Evolutionary conservation across 2,888 invertebrate genomes (phyloP).

Genomic region (Frankliniella fusca): DNA sequence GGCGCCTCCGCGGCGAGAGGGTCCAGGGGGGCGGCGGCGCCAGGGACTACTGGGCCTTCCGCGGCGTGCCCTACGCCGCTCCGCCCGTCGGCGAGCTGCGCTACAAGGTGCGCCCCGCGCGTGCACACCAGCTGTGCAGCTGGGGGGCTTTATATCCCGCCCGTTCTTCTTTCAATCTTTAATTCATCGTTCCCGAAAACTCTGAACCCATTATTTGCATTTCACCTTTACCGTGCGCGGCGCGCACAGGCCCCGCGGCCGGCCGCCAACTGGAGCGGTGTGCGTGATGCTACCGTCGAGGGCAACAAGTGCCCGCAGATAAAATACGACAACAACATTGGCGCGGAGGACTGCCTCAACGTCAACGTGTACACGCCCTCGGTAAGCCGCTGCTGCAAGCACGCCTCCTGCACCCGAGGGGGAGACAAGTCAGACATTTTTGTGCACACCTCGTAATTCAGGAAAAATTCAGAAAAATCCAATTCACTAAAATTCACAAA

Average conservation of each 20-base stretch:
- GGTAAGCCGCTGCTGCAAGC: neutral
- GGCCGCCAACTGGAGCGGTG: neutral
- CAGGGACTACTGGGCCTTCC: neutral
- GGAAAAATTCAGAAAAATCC: no score
- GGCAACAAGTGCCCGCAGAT: neutral
- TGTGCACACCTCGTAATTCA: no score
- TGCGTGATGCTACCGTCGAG: neutral
- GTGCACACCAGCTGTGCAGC: neutral
- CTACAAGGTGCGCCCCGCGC: neutral
- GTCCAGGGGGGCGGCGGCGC: neutral
- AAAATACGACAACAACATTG: neutral
- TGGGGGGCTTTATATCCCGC: neutral
- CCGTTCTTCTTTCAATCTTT: neutral
- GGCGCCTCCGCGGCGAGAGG: neutral
- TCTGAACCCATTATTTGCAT: no score
- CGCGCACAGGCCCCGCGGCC: neutral
- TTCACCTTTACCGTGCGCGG: no score
- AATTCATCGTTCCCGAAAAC: no score
- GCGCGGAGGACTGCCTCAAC: constrained; percentile 12
- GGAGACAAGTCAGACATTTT: no score
- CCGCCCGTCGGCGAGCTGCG: neutral
- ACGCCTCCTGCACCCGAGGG: no score
- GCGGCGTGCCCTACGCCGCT: neutral
- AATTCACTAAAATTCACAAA: no score
- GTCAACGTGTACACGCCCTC: constrained; percentile 12